Evolutionary conservation across 1,140 invertebrate genomes (phyloP).

Genomic region (Drosophila neocordata): DNA sequence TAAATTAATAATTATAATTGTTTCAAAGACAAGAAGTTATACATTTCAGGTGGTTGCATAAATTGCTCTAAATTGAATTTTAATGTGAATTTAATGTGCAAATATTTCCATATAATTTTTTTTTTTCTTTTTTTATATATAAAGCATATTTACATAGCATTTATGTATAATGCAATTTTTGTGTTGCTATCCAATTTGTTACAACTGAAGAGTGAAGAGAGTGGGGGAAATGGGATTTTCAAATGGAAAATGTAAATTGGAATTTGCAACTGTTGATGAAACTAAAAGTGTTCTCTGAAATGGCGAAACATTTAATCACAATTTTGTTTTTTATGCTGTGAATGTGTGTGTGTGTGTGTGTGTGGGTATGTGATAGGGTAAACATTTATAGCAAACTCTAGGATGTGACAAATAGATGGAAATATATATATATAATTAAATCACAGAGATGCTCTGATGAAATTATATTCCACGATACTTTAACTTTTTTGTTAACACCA

Average conservation of each 20-base stretch:
- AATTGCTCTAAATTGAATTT: constrained; percentile 33
- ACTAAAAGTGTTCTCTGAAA: not conserved
- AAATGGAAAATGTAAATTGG: not conserved
- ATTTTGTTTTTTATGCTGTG: not conserved
- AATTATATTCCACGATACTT: not conserved
- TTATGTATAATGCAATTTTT: constrained; percentile 44
- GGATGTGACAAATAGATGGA: too few species aligned
- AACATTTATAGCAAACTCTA: too few species aligned
- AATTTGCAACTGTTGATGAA: not conserved
- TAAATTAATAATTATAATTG: constrained; percentile 47
- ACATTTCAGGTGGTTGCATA: not conserved
- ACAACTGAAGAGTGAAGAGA: not conserved
- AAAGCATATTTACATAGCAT: not conserved
- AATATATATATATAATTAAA: not conserved
- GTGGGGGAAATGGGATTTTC: not conserved
- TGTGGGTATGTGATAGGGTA: not conserved
- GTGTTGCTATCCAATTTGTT: not conserved
- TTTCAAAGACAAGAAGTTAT: constrained; percentile 9
- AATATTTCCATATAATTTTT: constrained; percentile 13
- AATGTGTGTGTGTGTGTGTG: not conserved
- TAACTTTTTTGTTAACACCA: not conserved
- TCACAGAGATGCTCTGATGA: not conserved
- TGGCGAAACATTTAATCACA: not conserved
- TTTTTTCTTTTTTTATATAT: not conserved
- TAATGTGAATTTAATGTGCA: constrained; percentile 50